These are phyloP conservation scores for Illadopsis cleaveri DNA, from an alignment of 2,113 vertebrate genomes.

Conservation along the genomic window DNA sequence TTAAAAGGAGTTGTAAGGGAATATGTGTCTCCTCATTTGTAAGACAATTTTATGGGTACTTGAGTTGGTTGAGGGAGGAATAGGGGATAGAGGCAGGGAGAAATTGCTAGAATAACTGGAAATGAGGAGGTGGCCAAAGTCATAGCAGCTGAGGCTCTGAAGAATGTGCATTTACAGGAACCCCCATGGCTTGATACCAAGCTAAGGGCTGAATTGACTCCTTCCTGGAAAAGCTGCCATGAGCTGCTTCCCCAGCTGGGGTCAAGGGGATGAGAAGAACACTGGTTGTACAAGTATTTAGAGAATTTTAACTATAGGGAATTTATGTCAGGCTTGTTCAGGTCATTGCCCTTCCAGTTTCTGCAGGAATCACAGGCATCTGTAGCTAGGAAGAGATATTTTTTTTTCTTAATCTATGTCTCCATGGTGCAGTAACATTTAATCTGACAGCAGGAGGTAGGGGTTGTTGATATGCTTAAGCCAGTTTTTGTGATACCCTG, in stretches of 20 bases:
- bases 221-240: not conserved
- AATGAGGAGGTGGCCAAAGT: not conserved
- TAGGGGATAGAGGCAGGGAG: not conserved
- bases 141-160: not conserved
- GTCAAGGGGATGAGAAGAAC: not conserved
- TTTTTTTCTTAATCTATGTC: not conserved
- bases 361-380: not conserved
- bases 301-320: not conserved
- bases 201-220: not conserved
- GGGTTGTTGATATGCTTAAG: not conserved
- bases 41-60: not conserved
- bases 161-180: not conserved
- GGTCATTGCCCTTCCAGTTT: not conserved
- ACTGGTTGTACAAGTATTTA: not conserved
- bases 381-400: not conserved
- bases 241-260: not conserved
- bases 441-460: not conserved
- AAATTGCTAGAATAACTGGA: not conserved
- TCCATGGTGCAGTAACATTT: not conserved
- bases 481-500: not conserved
- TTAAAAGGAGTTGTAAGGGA: not conserved
- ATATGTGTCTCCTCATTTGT: not conserved
- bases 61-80: not conserved
- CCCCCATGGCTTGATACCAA: rapidly evolving
- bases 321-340: not conserved